Conservation (phyloP, 2,888 invertebrate genomes). For the Pachliopta kotzebuea region DNA sequence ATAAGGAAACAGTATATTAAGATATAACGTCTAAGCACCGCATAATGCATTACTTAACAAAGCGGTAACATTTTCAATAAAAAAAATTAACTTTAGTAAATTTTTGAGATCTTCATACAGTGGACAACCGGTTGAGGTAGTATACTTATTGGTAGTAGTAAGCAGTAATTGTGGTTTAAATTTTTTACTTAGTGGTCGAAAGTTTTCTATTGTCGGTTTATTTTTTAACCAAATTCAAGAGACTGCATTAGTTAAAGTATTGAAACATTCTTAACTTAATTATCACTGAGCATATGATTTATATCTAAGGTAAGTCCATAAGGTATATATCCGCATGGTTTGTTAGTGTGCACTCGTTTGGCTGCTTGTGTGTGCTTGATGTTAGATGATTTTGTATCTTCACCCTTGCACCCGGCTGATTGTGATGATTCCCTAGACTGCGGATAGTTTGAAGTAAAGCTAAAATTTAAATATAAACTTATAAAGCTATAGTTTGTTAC, state of each 20-base stretch:
- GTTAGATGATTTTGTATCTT: conserved; percentile 3
- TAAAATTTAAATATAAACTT: no score
- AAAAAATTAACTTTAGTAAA: no score
- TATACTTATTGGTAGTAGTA: no score
- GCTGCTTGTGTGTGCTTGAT: conserved; percentile 24
- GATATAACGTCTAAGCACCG: no score
- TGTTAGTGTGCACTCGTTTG: conserved; percentile 16
- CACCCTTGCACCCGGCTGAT: conserved; percentile 13
- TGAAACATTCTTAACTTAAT: neutral
- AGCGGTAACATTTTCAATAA: no score
- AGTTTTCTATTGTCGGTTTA: neutral
- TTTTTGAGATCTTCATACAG: no score
- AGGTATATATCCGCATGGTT: conserved; percentile 17
- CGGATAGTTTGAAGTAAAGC: neutral
- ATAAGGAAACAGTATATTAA: no score
- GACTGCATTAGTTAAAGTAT: neutral
- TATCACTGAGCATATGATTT: neutral
- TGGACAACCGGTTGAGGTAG: no score
- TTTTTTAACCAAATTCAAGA: no score
- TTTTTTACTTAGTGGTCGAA: neutral
- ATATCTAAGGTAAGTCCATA: conserved; percentile 22
- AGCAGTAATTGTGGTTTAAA: no score
- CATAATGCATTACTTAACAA: no score
- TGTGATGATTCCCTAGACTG: conserved; percentile 4
- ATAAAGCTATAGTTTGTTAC: no score